Base-by-base conservation (phyloP, 2,113 vertebrate species). In the Pangasianodon gigas region DNA sequence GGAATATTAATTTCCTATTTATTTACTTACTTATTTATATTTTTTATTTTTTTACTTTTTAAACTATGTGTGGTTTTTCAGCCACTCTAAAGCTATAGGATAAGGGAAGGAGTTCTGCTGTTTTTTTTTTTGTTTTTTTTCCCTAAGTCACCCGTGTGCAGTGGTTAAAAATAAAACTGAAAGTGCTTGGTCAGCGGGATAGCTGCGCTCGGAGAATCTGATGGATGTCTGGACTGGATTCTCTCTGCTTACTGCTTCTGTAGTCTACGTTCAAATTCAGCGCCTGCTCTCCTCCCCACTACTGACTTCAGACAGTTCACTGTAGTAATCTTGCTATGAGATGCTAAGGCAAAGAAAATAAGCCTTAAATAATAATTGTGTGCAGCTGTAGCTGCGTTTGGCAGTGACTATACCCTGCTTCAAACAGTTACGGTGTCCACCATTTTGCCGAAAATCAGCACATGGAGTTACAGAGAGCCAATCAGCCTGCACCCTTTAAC, bases 171-270 rank as follows among this genome's bases (percentile, higher is more conserved):
- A 84, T 84, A 60, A 83, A 84, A 44, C 82, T 44, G 32, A 60
- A 84, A 84, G 82, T 84, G 82, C 82, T 84, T 24, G 21, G 56
- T 84, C 82, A 84, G 82, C 82, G 13, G 52, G 32, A 60, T 44
- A 24, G 54, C 52, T 84, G 51, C 18, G 21, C 32, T 60, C 10
- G 4, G 32, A 84, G 54, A 44, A 41, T 44, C 82, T 84, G 54
- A 84, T 60, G 10, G 82, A 84, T 84, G 54, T 24, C 82, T 84
- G 54, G 54, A 37, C 58, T 19, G 32, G 51, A 58, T 83, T 83
- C 21, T 56, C 81, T 58, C n/a, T 9, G 6, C n/a, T 37, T 58
- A 5, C 51, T 37, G 51, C 16, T 37, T 83, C 32, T 56, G 29
- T 54, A 54, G 80, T 37, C 52, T 37, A 58, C 26, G 2, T 58